Evolutionary conservation across 1,140 invertebrate genomes (phyloP).

Genomic region (Anoplophora glabripennis): DNA sequence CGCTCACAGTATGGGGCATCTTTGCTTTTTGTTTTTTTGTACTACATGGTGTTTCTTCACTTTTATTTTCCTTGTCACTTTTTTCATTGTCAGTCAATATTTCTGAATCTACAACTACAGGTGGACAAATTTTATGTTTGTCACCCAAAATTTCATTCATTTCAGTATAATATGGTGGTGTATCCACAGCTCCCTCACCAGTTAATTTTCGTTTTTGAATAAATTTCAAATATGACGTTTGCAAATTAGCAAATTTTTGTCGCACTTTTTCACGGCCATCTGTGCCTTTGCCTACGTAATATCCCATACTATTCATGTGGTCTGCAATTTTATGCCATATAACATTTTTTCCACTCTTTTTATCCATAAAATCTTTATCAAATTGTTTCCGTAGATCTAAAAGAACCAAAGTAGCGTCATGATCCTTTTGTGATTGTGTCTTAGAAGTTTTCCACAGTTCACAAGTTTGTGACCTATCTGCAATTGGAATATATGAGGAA

Average conservation of each 20-base stretch:
- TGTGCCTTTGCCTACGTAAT: neutral
- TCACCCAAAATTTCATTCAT: slow-evolving; percentile 12
- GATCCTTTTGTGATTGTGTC: neutral
- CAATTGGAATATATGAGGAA: no score
- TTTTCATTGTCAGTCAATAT: no score
- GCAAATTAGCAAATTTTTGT: slow-evolving; percentile 15
- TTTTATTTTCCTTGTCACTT: neutral
- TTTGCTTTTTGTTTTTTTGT: neutral
- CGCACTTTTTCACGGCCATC: slow-evolving; percentile 1
- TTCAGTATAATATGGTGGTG: slow-evolving; percentile 9
- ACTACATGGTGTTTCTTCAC: neutral
- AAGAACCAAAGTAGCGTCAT: neutral
- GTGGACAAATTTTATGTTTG: slow-evolving; percentile 7
- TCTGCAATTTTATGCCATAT: slow-evolving; percentile 6
- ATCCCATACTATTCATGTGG: slow-evolving; percentile 10
- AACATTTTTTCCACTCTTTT: slow-evolving; percentile 4
- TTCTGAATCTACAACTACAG: slow-evolving; percentile 3
- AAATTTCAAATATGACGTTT: slow-evolving; percentile 6
- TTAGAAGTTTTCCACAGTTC: slow-evolving; percentile 1
- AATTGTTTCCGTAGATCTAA: slow-evolving; percentile 4
- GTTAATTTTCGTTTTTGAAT: slow-evolving; percentile 7
- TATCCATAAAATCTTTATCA: slow-evolving; percentile 4
- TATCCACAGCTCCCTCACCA: slow-evolving; percentile 4
- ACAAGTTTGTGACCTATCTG: no score
- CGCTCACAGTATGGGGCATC: no score